These are phyloP conservation scores for Cryptus armator DNA, from an alignment of 2,888 invertebrate genomes.

Conservation along the genomic window DNA sequence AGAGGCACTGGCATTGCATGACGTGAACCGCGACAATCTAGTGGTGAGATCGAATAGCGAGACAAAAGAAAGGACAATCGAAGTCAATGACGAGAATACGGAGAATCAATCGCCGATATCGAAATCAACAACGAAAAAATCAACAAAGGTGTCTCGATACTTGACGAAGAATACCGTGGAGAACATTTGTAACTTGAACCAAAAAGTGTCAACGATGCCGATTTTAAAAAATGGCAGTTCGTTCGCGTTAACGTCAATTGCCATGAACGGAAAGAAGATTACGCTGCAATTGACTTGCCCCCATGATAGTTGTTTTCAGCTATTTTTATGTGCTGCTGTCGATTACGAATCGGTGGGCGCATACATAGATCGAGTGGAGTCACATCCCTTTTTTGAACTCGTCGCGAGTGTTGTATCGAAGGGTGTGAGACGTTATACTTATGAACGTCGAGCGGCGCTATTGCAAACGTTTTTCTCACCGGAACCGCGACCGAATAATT, in stretches of 20 bases:
- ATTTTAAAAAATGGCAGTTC: conserved; percentile 5
- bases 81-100: too few species aligned
- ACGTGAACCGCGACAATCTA: too few species aligned
- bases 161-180: conserved; percentile 7
- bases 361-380: too few species aligned
- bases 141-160: neutral
- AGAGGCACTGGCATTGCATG: too few species aligned
- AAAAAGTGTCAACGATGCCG: neutral
- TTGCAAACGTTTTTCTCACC: neutral
- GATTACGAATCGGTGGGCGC: too few species aligned
- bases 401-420: too few species aligned
- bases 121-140: neutral
- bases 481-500: neutral
- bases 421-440: neutral
- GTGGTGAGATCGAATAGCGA: too few species aligned
- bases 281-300: neutral
- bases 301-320: neutral
- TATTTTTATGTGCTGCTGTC: neutral
- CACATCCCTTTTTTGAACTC: too few species aligned
- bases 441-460: neutral
- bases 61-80: too few species aligned
- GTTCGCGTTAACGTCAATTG: neutral
- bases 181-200: neutral
- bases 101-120: neutral
- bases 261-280: neutral